Base-by-base conservation (phyloP, 2,797 vertebrate species). In the Miichthys miiuy region DNA sequence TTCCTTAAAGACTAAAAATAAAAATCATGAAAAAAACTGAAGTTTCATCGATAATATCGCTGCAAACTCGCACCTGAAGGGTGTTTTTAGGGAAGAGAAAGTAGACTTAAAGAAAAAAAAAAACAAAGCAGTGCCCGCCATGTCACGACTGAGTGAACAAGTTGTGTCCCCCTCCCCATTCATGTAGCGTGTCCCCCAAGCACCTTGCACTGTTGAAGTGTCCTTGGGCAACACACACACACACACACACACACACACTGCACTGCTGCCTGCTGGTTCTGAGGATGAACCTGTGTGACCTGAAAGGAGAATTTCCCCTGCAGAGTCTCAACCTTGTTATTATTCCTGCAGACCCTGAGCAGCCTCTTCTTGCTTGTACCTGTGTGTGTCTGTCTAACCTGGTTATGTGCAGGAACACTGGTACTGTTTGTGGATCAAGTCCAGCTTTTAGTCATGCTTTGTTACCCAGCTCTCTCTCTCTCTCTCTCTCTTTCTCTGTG, bases 381-480 rank as follows among this genome's bases (percentile, higher is more conserved):
- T 61, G 74, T 20, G 72, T 34, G 56, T 62, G 75, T 69, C 25
- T 58, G 55, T 68, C 34, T 77, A 81, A 90, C 81, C 72, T 44
- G 20, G 68, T 91, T 89, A 82, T 27, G 77, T 48, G 69, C 66
- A 68, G 41, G 81, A 74, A 68, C 66, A 57, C 74, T 68, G 63
- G 56, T 64, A 63, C 48, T 71, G 85, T 82, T 88, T 83, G 79
- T 82, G 76, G 77, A 90, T 93, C 91, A 94, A 92, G 92, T 94
- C 93, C 89, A 92, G 89, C 89, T 91, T 92, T 93, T 91, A 88
- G 88, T 88, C 91, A 89, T 90, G 91, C 89, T 92, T 92, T 93
- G 92, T 89, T 92, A 84, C 79, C 70, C 84, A 61, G 54, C 6
- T 68, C 74, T 58, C 82, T 51, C 87, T 65, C 76, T 57, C 82